Percentiles rank a stretch among this genome's conserved stretches.
Evolutionary conservation across 2,888 invertebrate species (phyloP).

Genomic region (Caenorhabditis sp.): DNA sequence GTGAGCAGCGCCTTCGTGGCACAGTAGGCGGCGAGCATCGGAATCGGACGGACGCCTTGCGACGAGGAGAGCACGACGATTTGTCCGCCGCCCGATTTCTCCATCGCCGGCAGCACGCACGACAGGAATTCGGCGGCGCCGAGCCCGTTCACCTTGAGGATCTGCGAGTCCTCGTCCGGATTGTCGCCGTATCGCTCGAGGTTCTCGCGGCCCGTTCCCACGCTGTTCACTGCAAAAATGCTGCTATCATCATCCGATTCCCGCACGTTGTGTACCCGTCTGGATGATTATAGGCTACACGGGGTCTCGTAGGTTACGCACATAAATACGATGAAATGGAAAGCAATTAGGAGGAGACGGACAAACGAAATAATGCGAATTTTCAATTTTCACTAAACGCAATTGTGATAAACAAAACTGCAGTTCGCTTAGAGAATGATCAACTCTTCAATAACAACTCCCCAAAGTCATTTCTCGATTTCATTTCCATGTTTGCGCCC

Average conservation of each 20-base stretch:
- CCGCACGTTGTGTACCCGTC: too few species aligned
- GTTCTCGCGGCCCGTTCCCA: conserved; percentile 76
- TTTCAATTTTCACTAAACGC: too few species aligned
- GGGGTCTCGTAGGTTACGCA: too few species aligned
- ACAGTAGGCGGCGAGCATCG: conserved; percentile 76
- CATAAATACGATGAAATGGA: too few species aligned
- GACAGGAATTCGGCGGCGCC: conserved; percentile 77
- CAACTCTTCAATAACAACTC: too few species aligned
- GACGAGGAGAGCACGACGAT: conserved; percentile 76
- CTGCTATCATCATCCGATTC: not conserved
- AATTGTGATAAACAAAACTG: too few species aligned
- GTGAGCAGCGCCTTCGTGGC: conserved; percentile 76
- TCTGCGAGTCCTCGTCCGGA: conserved; percentile 72
- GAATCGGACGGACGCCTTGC: conserved; percentile 76
- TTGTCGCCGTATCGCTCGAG: conserved; percentile 77
- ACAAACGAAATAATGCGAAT: too few species aligned
- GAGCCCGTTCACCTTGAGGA: conserved; percentile 76
- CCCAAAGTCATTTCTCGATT: too few species aligned
- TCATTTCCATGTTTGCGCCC: too few species aligned
- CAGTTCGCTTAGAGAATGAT: too few species aligned
- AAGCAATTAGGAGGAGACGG: too few species aligned
- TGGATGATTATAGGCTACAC: too few species aligned
- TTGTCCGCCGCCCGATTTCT: conserved; percentile 75
- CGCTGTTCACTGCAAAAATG: conserved; percentile 73
- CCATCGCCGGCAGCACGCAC: conserved; percentile 74